Conservation (phyloP, 2,797 vertebrate genomes). For the Acrossocheilus wenchowensis region DNA sequence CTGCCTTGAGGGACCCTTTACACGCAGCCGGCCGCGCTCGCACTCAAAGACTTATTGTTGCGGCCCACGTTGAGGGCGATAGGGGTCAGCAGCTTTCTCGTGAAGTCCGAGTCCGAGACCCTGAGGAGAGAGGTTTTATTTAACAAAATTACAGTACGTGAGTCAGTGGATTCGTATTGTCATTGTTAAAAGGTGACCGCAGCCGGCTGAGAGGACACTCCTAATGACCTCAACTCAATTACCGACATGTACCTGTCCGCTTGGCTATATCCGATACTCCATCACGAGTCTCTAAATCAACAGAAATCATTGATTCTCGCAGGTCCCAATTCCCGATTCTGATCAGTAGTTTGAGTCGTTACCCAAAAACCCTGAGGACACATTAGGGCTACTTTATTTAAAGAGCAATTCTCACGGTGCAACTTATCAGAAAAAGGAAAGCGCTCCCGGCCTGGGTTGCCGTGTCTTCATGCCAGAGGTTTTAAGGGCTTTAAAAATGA, state of each 20-base stretch:
- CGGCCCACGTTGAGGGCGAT: slow-evolving; percentile 37
- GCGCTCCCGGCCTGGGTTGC: neutral
- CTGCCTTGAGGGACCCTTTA: slow-evolving; percentile 50
- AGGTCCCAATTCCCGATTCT: slow-evolving; percentile 12
- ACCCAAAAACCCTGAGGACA: neutral
- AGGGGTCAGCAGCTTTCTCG: slow-evolving; percentile 38
- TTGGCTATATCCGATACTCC: neutral
- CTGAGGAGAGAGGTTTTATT: slow-evolving; percentile 17
- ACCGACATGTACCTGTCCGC: neutral
- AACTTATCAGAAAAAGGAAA: slow-evolving; percentile 10
- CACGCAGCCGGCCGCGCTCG: slow-evolving; percentile 19
- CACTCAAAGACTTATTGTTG: slow-evolving; percentile 53
- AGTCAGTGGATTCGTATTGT: slow-evolving; percentile 5
- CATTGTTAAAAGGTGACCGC: neutral
- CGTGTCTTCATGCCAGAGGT: slow-evolving; percentile 30
- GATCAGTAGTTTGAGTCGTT: slow-evolving; percentile 21
- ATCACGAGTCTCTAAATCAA: slow-evolving; percentile 7
- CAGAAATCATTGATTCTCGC: slow-evolving; percentile 32
- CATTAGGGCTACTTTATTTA: slow-evolving; percentile 29
- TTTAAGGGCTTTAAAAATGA: slow-evolving; percentile 19
- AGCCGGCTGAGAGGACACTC: neutral
- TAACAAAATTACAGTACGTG: slow-evolving; percentile 5
- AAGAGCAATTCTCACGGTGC: slow-evolving; percentile 5
- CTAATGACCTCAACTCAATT: slow-evolving; percentile 10
- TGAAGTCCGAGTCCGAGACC: slow-evolving; percentile 16